phyloP scores from a whole-genome alignment of 2,797 vertebrate species.

The Oreortyx pictus region DNA sequence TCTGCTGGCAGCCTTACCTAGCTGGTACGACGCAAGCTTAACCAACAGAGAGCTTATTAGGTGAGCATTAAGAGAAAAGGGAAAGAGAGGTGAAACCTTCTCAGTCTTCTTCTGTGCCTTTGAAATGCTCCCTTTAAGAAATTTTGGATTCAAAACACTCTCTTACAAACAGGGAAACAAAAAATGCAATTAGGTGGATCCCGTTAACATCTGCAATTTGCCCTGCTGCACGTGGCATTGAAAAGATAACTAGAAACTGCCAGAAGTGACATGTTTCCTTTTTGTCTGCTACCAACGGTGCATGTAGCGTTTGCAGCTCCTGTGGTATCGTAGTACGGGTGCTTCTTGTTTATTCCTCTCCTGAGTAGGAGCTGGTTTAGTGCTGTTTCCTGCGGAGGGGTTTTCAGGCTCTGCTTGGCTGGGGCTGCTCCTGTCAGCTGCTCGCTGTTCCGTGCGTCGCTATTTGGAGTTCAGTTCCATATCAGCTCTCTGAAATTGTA shows the following conservation, averaged over 20 bases:
- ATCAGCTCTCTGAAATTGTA: background rate
- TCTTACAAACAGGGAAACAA: background rate
- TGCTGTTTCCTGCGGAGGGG: rapidly evolving
- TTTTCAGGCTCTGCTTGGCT: rapidly evolving
- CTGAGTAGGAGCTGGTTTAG: rapidly evolving
- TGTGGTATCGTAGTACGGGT: rapidly evolving
- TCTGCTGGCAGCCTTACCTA: background rate
- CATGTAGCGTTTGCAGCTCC: rapidly evolving
- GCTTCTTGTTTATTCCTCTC: background rate
- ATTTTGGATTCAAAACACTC: background rate
- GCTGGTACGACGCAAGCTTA: background rate
- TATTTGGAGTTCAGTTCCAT: rapidly evolving
- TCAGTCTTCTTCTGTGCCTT: background rate
- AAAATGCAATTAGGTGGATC: background rate
- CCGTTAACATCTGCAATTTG: background rate
- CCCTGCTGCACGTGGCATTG: background rate
- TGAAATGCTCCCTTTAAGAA: background rate
- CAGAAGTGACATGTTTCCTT: background rate
- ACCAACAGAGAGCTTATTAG: background rate
- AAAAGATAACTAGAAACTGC: background rate
- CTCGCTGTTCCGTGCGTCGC: background rate
- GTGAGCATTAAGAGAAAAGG: background rate
- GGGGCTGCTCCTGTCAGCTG: background rate
- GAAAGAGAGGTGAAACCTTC: background rate
- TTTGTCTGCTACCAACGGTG: background rate